Evolutionary conservation across 2,113 vertebrate genomes (phyloP), one percentile per base, ranked within the genome.

Genomic region (Okapia johnstoni): DNA sequence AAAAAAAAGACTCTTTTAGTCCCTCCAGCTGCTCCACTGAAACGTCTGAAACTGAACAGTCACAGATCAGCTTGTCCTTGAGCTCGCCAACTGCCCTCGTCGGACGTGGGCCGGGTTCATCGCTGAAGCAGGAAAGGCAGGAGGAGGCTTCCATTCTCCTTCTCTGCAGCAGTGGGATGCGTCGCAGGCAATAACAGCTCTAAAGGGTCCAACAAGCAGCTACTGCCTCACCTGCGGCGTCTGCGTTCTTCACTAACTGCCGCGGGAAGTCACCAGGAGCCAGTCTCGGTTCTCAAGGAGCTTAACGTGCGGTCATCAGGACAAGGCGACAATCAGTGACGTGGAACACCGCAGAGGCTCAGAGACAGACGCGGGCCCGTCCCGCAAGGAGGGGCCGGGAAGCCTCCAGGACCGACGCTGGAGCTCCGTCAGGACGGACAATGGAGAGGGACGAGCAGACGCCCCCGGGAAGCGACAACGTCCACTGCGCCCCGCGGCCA

Each of bases 271-370:
- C 40, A 40, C 77, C 73, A 76, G 25, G 28, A 40, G 66, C 25
- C 80, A 94, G 50, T n/a, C 73, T 73, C 19, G 1, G 55, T 66
- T 89, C 70, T 70, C 58, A 25, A 70, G 54, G 19, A 50, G 63
- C 10, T 36, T 16, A 25, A 46, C 3, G 7, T 26, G 13, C 43
- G 58, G 21, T n/a, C 40, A 40, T 13, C 85, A 92, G 48, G 57
- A 48, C 57, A 36, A 91, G 57, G 19, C 10, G 25, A 25, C 33
- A 55, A 25, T 30, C 28, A 33, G 40, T 6, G 19, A 77, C 43
- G 7, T 36, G 6, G 15, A 25, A 13, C 3, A 0, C 50, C 1
- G 2, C 26, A 58, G 60, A 55, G 54, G 58, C 15, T 76, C 6
- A 2, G 36, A 66, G 33, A n/a, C 3, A 2, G 60, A 10, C 6